phyloP scores from a whole-genome alignment of 2,797 vertebrate genomes.

The Eutrigla gurnardus region DNA sequence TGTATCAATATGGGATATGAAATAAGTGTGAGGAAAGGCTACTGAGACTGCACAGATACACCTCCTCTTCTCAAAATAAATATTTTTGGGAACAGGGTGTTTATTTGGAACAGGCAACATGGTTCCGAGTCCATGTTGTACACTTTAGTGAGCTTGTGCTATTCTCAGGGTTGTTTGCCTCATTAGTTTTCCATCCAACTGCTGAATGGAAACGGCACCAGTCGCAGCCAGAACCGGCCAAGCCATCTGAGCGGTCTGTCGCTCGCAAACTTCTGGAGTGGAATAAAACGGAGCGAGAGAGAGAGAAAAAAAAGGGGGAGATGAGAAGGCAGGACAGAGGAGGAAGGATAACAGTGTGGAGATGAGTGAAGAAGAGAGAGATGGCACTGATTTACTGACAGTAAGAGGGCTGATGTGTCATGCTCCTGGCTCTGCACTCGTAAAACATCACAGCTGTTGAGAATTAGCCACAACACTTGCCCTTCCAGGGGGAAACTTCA shows the following conservation, averaged over 20 bases:
- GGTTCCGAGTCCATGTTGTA: slow-evolving; percentile 52
- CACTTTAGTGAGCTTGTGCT: slow-evolving; percentile 53
- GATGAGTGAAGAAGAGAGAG: slow-evolving; percentile 47
- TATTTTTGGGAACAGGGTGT: slow-evolving; percentile 42
- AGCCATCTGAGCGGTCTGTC: slow-evolving; percentile 60
- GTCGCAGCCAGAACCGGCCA: slow-evolving; percentile 54
- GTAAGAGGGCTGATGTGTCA: slow-evolving; percentile 30
- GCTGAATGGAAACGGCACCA: slow-evolving; percentile 73
- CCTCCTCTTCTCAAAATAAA: slow-evolving; percentile 16
- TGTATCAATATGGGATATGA: not conserved
- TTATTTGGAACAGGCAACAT: slow-evolving; percentile 41
- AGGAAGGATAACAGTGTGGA: slow-evolving; percentile 28
- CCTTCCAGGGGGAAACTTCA: slow-evolving; percentile 42
- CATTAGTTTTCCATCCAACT: slow-evolving; percentile 75
- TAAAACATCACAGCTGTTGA: slow-evolving; percentile 63
- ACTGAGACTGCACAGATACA: slow-evolving; percentile 31
- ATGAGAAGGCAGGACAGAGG: slow-evolving; percentile 32
- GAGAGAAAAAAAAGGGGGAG: slow-evolving; percentile 23
- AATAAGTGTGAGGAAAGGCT: not conserved
- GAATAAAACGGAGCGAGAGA: slow-evolving; percentile 40
- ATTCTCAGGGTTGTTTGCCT: slow-evolving; percentile 70
- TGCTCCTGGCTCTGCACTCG: slow-evolving; percentile 25
- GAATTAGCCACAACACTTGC: slow-evolving; percentile 48
- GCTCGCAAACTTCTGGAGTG: slow-evolving; percentile 58
- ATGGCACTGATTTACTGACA: slow-evolving; percentile 59